phyloP scores from a whole-genome alignment of 53 echinoderm and acorn worm species.

The Actinopyga echinites region DNA sequence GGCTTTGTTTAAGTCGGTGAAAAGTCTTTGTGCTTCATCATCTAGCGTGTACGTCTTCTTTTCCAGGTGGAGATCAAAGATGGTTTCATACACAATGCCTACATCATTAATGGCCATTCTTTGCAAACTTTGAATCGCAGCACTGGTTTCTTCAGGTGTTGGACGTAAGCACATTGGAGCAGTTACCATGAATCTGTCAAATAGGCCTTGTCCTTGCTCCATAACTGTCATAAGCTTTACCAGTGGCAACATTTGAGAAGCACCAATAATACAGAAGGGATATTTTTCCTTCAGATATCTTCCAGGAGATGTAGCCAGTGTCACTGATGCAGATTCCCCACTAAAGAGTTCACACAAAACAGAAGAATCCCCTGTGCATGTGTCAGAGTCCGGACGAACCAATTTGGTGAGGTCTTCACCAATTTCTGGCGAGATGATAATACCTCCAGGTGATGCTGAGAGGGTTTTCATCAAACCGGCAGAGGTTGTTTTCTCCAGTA shows the following conservation, averaged over 20 bases:
- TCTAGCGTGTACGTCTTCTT: no score
- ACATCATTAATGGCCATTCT: background rate
- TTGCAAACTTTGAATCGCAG: conserved; percentile 2
- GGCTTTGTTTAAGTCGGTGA: no score
- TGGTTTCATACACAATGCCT: no score
- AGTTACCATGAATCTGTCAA: conserved; percentile 10
- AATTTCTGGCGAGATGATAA: conserved; percentile 17
- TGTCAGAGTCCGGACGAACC: conserved; percentile 12
- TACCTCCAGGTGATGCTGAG: background rate
- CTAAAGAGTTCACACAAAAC: conserved; percentile 35
- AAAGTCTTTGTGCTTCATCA: no score
- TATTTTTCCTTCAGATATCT: background rate
- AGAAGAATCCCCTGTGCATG: conserved; percentile 19
- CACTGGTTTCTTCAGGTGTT: background rate
- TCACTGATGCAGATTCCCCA: conserved; percentile 27
- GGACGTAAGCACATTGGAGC: conserved; percentile 20
- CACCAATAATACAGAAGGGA: background rate
- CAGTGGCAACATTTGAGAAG: background rate
- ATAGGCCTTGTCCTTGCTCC: background rate
- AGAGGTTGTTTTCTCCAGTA: conserved; percentile 5
- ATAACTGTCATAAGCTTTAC: no score
- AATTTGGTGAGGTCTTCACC: conserved; percentile 22
- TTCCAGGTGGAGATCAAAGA: no score
- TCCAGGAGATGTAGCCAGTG: no score
- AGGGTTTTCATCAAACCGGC: background rate